Evolutionary conservation across 1,140 invertebrate genomes (phyloP).

Genomic region (Dreissena rostriformis): DNA sequence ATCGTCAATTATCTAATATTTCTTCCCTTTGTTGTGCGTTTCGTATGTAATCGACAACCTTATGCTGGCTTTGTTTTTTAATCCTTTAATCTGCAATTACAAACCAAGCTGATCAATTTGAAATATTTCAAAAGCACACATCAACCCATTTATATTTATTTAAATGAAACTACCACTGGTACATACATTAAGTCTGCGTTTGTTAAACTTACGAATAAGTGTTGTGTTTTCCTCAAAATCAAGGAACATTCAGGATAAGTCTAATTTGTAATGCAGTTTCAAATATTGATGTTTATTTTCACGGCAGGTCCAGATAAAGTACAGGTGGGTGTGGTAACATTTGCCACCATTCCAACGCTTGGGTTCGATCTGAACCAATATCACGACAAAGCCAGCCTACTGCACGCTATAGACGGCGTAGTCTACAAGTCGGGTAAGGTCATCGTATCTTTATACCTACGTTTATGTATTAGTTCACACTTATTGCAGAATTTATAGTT

Average conservation of each 20-base stretch:
- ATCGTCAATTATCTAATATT: too few species aligned
- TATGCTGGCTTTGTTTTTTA: too few species aligned
- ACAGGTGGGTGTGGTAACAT: constrained; percentile 37
- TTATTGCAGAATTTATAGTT: background rate
- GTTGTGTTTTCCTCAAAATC: background rate
- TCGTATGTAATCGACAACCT: too few species aligned
- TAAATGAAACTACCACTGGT: too few species aligned
- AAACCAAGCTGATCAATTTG: too few species aligned
- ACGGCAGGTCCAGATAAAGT: constrained; percentile 30
- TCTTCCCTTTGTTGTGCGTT: too few species aligned
- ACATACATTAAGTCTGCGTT: too few species aligned
- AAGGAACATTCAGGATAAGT: background rate
- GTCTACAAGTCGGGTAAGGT: constrained; percentile 30
- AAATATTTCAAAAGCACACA: too few species aligned
- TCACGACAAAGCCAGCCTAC: constrained; percentile 1
- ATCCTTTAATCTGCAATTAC: too few species aligned
- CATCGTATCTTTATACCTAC: background rate
- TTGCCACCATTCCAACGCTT: constrained; percentile 19
- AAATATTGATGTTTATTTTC: background rate
- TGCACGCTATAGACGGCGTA: constrained; percentile 26
- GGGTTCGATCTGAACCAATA: constrained; percentile 37
- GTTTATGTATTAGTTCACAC: background rate
- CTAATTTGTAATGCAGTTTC: background rate
- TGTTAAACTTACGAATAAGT: background rate
- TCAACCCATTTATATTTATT: too few species aligned